A percentile compares a stretch with the other conserved stretches of the same genome.
phyloP scores from a whole-genome alignment of 2,797 vertebrate genomes.

The Dermochelys coriacea region DNA sequence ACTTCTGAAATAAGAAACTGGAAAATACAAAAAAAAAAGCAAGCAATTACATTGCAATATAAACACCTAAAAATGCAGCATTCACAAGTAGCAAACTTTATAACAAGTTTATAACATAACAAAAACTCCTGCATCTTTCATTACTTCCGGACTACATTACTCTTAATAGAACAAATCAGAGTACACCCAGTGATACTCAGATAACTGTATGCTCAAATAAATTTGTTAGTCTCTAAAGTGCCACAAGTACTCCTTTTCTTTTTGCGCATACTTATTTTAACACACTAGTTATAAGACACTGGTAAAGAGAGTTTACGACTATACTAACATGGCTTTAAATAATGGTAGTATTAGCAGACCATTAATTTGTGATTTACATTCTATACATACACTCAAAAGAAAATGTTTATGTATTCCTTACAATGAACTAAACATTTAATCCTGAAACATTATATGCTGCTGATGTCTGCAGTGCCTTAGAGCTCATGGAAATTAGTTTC shows the following conservation, averaged over 20 bases:
- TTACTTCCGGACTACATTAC: neutral
- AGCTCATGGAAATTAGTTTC: constrained; percentile 30
- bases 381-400: neutral
- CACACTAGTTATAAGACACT: neutral
- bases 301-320: neutral
- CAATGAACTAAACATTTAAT: neutral
- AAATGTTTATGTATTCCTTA: neutral
- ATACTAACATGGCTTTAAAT: neutral
- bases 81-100: constrained; percentile 1
- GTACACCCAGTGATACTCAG: neutral
- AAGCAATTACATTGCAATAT: neutral
- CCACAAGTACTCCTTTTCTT: too few species aligned
- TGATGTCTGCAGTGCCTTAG: neutral
- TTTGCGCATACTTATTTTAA: constrained; percentile 33
- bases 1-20: accelerated
- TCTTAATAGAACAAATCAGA: neutral
- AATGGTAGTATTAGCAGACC: neutral
- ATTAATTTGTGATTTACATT: neutral
- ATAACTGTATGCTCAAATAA: constrained; percentile 12
- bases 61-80: neutral
- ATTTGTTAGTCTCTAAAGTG: too few species aligned
- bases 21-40: constrained; percentile 10
- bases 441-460: neutral
- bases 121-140: neutral
- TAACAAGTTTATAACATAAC: neutral